Evolutionary conservation across 2,888 invertebrate species (phyloP).

Genomic region (Leptinotarsa juncta): DNA sequence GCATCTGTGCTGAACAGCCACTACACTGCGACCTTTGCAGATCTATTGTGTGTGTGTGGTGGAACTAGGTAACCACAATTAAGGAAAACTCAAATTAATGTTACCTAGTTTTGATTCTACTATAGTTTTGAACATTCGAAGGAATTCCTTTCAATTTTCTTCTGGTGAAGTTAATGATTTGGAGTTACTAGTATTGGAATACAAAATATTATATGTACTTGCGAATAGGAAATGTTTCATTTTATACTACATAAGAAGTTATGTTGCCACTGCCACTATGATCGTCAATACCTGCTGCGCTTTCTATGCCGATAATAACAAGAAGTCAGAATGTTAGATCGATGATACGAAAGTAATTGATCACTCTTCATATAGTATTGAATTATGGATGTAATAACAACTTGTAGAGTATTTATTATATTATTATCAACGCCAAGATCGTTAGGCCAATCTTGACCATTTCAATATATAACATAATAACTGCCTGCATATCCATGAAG

Average conservation of each 20-base stretch:
- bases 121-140: no score
- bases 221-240: no score
- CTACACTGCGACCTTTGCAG: no score
- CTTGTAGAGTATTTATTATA: conserved; percentile 4
- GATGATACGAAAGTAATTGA: conserved; percentile 11
- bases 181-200: no score
- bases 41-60: no score
- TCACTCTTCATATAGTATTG: background rate
- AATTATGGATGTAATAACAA: conserved; percentile 14
- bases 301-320: conserved; percentile 17
- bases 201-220: no score
- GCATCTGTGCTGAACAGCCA: no score
- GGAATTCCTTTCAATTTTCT: no score
- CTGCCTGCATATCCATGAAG: background rate
- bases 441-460: background rate
- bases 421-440: conserved; percentile 9
- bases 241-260: background rate
- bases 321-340: conserved; percentile 5
- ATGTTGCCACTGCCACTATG: background rate
- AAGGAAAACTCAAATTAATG: no score
- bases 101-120: no score
- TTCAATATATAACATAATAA: background rate
- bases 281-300: background rate
- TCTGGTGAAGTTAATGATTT: no score
- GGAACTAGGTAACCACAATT: no score